phyloP scores from a whole-genome alignment of 2,113 vertebrate genomes.

The Columba livia region DNA sequence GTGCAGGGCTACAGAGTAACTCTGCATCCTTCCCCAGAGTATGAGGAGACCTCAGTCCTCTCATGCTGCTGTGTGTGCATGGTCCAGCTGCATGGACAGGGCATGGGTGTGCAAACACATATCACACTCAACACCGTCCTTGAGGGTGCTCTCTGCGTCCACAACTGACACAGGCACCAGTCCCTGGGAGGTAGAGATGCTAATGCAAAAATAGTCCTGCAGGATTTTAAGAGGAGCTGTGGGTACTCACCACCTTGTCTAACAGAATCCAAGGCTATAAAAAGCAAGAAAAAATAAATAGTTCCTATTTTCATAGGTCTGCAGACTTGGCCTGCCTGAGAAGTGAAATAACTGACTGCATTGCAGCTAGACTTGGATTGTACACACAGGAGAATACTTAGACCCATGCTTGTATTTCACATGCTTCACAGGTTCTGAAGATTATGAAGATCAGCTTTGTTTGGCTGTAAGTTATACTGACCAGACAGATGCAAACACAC shows the following conservation, averaged over 20 bases:
- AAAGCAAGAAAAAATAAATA: not conserved
- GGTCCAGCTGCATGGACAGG: not conserved
- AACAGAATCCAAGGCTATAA: not conserved
- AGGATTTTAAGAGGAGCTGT: not conserved
- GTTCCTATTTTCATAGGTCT: not conserved
- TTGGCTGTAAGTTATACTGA: not conserved
- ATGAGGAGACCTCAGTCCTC: not conserved
- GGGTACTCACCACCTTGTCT: not conserved
- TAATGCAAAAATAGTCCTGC: not conserved
- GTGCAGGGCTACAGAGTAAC: rapidly evolving
- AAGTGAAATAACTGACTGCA: not conserved
- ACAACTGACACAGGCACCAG: rapidly evolving
- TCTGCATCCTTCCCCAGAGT: not conserved
- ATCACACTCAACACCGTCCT: not conserved
- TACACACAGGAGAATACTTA: not conserved
- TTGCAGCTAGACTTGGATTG: not conserved
- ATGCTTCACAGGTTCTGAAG: not conserved
- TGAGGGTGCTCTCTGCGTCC: not conserved
- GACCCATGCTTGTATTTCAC: not conserved
- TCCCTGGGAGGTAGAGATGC: not conserved
- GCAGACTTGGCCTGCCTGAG: not conserved
- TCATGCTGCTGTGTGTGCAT: not conserved
- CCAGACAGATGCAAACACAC: not conserved
- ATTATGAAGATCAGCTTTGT: not conserved
- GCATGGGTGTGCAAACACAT: not conserved